Conservation (phyloP, 2,888 invertebrate species). For the Lepidochrysops patricia region DNA sequence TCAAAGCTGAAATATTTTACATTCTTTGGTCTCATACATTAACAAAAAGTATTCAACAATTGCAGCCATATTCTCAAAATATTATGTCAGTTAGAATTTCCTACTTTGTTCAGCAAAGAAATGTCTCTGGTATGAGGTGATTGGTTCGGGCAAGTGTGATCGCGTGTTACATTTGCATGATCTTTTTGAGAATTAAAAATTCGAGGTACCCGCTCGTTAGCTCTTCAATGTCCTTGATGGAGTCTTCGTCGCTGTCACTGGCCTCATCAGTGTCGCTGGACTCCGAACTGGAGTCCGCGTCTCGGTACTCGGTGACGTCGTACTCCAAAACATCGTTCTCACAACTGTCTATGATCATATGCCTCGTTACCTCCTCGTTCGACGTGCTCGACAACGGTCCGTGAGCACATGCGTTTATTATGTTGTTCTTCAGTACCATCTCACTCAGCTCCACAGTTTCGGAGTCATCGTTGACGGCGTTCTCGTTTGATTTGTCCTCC, state of each 20-base stretch:
- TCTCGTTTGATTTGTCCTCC: slow-evolving; percentile 49
- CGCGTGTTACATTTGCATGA: slow-evolving; percentile 10
- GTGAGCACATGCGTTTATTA: slow-evolving; percentile 68
- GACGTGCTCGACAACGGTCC: slow-evolving; percentile 51
- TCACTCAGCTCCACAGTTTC: slow-evolving; percentile 59
- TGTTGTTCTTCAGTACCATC: slow-evolving; percentile 68
- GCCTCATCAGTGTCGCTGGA: slow-evolving; percentile 43
- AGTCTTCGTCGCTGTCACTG: slow-evolving; percentile 60
- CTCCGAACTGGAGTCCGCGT: slow-evolving; percentile 50
- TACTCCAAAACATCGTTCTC: slow-evolving; percentile 62
- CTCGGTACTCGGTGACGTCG: slow-evolving; percentile 62
- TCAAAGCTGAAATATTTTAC: not conserved
- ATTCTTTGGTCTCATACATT: not conserved
- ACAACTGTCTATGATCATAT: slow-evolving; percentile 63
- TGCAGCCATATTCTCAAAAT: not conserved
- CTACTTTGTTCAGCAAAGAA: not conserved
- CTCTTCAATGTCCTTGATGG: slow-evolving; percentile 61
- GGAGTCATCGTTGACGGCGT: slow-evolving; percentile 50
- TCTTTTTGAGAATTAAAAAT: slow-evolving; percentile 15
- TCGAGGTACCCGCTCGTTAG: slow-evolving; percentile 50
- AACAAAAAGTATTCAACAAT: not conserved
- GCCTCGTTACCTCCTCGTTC: slow-evolving; percentile 48
- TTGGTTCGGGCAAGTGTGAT: not conserved
- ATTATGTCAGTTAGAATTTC: not conserved
- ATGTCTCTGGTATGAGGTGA: not conserved